Percentiles rank a stretch among this genome's conserved stretches.
phyloP scores from a whole-genome alignment of 2,888 invertebrate species.

The Lasioglossum villosulum region DNA sequence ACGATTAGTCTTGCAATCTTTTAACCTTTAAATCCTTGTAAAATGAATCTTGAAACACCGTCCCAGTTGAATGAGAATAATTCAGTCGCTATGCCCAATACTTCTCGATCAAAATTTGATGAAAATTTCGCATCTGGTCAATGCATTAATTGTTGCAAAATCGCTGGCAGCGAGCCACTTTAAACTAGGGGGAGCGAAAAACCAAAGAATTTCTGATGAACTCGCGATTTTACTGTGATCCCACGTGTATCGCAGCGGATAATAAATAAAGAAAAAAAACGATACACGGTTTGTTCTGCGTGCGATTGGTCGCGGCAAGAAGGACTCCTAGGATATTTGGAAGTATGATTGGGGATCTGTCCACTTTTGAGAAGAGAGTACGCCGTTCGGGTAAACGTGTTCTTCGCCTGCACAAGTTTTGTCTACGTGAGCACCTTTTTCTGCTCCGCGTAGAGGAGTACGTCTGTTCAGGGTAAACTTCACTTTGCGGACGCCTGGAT shows the following conservation, averaged over 20 bases:
- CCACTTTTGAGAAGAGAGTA: slow-evolving; percentile 19
- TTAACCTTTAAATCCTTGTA: no score
- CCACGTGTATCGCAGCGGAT: slow-evolving; percentile 69
- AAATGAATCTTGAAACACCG: no score
- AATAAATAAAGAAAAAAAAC: slow-evolving; percentile 14
- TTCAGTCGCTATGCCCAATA: not conserved
- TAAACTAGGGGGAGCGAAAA: not conserved
- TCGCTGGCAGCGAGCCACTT: not conserved
- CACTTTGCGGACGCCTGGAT: slow-evolving; percentile 12
- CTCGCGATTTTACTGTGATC: slow-evolving; percentile 79
- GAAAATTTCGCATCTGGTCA: not conserved
- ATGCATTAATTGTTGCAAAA: not conserved
- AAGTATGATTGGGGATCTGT: slow-evolving; percentile 60
- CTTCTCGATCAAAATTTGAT: not conserved
- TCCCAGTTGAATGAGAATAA: no score
- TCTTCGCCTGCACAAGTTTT: slow-evolving; percentile 61
- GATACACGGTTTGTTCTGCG: slow-evolving; percentile 63
- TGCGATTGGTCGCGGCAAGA: slow-evolving; percentile 25
- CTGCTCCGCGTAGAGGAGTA: slow-evolving; percentile 41
- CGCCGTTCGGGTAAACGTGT: slow-evolving; percentile 32
- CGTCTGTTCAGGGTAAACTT: slow-evolving; percentile 62
- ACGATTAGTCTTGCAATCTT: no score
- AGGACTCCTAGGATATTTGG: not conserved
- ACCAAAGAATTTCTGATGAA: slow-evolving; percentile 24
- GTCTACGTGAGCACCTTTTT: slow-evolving; percentile 38